Percentiles rank a stretch among this genome's conserved stretches.
These are phyloP conservation scores for Microplitis deprimator DNA, from an alignment of 2,888 invertebrate species.

Conservation along the genomic window DNA sequence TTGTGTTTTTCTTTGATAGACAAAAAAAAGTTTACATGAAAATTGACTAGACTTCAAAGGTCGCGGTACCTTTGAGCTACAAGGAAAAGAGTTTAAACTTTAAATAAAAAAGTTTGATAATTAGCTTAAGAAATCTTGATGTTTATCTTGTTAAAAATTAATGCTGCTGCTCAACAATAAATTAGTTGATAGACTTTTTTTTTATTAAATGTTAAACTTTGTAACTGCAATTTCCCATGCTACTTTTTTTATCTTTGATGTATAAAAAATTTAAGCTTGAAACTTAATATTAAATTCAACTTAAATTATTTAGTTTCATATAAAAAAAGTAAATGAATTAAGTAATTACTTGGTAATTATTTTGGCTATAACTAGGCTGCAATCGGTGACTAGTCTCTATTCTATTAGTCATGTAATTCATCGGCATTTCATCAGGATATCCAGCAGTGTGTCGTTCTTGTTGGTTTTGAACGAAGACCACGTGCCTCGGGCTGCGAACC, in stretches of 20 bases:
- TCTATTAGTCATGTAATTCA: conserved; percentile 60
- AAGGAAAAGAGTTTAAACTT: conserved; percentile 1
- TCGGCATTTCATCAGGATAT: conserved; percentile 61
- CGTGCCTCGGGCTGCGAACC: conserved; percentile 64
- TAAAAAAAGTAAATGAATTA: neutral
- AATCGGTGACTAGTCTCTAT: conserved; percentile 58
- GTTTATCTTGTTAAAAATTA: neutral
- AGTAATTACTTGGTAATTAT: conserved; percentile 58
- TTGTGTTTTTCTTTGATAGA: neutral
- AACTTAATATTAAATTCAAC: neutral
- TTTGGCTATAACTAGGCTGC: conserved; percentile 58
- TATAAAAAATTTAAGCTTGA: neutral
- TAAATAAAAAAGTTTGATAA: conserved; percentile 10
- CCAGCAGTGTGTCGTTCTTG: conserved; percentile 61
- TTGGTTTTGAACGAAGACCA: conserved; percentile 66
- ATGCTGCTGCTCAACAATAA: neutral
- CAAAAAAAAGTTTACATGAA: neutral
- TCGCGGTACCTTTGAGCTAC: neutral
- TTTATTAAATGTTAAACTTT: neutral
- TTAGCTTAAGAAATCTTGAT: neutral
- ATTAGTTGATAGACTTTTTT: neutral
- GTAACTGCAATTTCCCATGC: neutral
- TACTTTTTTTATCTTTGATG: neutral
- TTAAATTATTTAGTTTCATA: neutral
- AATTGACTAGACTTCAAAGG: neutral